Evolutionary conservation across 2,888 invertebrate species (phyloP), one percentile per base, ranked within the genome.

Genomic region (Lagria hirta): DNA sequence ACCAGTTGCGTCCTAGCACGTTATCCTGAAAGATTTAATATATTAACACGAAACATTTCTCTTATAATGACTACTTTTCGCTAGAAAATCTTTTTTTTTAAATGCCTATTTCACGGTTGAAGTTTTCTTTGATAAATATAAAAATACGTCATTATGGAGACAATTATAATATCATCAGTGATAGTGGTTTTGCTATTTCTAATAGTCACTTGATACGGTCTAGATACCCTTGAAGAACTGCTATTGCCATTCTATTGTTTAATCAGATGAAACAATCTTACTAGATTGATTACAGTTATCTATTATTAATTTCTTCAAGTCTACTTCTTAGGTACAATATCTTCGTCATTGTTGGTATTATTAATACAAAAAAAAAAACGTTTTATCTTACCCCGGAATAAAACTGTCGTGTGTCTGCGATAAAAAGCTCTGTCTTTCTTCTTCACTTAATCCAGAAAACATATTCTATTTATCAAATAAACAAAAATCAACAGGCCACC

Each of bases 331-430:
- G n/a, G n/a, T n/a, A n/a, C n/a, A n/a, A n/a, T n/a, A n/a, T n/a
- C n/a, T n/a, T n/a, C n/a, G n/a, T n/a, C n/a, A n/a, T n/a, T n/a
- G n/a, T n/a, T n/a, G n/a, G n/a, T n/a, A n/a, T n/a, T n/a, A n/a
- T n/a, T n/a, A n/a, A n/a, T n/a, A n/a, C n/a, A n/a, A n/a, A n/a
- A n/a, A 29, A 28, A 30, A 42, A 35, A n/a, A 27, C 10, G 14
- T 13, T 16, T 29, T 12, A 8, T 18, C 77, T 77, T 70, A 83
- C 83, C 83, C 83, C 3, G 83, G 83, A 57, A 83, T 79, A 62
- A 81, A 81, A 43, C 78, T 77, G 60, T 76, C 78, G 66, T 78
- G 77, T 28, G 76, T 76, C 61, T 79, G 79, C 38, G 74, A 73
- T 54, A 78, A 74, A 66, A 82, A 81, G 59, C 72, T 73, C 56